These are phyloP conservation scores for Morone chrysops DNA, from an alignment of 2,113 vertebrate species.

Conservation along the genomic window DNA sequence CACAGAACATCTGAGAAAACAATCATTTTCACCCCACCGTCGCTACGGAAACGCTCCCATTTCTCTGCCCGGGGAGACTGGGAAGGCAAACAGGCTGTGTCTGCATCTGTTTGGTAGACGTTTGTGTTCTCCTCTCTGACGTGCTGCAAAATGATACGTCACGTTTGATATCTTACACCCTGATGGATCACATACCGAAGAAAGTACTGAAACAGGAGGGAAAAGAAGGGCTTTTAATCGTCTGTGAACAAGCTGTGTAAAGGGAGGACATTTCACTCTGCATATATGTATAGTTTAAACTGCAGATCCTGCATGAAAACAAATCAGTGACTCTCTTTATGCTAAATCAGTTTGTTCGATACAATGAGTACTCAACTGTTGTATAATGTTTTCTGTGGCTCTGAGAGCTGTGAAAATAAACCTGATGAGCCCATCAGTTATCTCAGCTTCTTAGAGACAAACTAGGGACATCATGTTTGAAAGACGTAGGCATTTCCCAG, in stretches of 20 bases:
- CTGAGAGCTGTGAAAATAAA: neutral
- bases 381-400: neutral
- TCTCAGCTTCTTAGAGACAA: neutral
- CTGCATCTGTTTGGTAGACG: slow-evolving; percentile 12
- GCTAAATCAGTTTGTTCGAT: neutral
- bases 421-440: neutral
- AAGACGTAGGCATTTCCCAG: neutral
- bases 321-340: neutral
- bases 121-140: slow-evolving; percentile 21
- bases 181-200: slow-evolving; percentile 8
- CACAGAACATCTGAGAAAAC: slow-evolving; percentile 88
- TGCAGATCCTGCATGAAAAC: neutral
- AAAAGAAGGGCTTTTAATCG: neutral
- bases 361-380: neutral
- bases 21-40: slow-evolving; percentile 72
- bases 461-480: neutral
- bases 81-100: slow-evolving; percentile 36
- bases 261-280: neutral
- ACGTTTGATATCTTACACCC: slow-evolving; percentile 26
- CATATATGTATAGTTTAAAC: neutral
- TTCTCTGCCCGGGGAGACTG: slow-evolving; percentile 39
- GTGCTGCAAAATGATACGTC: slow-evolving; percentile 44
- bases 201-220: neutral
- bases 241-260: neutral
- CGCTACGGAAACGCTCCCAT: slow-evolving; percentile 48